Evolutionary conservation across 2,113 vertebrate genomes (phyloP), one percentile per base, ranked within the genome.

Genomic region (Nothoprocta perdicaria): DNA sequence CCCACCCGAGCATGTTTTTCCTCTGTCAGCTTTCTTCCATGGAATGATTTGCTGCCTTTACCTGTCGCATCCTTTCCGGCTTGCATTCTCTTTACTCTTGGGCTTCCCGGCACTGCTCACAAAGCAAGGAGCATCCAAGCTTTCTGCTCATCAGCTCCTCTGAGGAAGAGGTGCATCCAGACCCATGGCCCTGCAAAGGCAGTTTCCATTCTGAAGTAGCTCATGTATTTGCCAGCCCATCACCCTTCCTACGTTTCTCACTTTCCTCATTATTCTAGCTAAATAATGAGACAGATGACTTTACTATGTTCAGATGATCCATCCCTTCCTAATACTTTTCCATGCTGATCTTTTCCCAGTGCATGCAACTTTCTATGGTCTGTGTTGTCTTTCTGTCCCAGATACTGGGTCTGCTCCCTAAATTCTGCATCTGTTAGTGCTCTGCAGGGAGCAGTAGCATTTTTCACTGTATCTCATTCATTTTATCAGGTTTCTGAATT

Each of bases 371-470:
- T 21, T 53, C n/a, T 43, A 9, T 61, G 76, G 43, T 62, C 63
- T 88, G 73, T 26, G 33, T 38, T 86, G 66, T 46, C 31, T 27
- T n/a, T 41, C 69, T 86, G 55, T 45, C 26, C n/a, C 8, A 1
- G 6, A 10, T 40, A 53, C 33, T 55, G 9, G 27, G 14, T 57
- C 63, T 45, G 41, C 58, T 27, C 40, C 27, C 26, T 55, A 16
- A 55, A 8, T 0, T 0, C n/a, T 1, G 8, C 52, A 16, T 17
- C 35, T 62, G 80, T 1, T 3, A 61, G 5, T 1, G 14, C 4
- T 35, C 4, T 35, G 40, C 14, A 58, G 72, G 68, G 67, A 85
- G 72, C 67, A 69, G 23, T 53, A 57, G 15, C 53, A 57, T 57
- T 57, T 57, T 55, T 31, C 13, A 7, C 15, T 31, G 27, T 55